Evolutionary conservation across 1,140 invertebrate genomes (phyloP).

Genomic region (Bombus waltoni): DNA sequence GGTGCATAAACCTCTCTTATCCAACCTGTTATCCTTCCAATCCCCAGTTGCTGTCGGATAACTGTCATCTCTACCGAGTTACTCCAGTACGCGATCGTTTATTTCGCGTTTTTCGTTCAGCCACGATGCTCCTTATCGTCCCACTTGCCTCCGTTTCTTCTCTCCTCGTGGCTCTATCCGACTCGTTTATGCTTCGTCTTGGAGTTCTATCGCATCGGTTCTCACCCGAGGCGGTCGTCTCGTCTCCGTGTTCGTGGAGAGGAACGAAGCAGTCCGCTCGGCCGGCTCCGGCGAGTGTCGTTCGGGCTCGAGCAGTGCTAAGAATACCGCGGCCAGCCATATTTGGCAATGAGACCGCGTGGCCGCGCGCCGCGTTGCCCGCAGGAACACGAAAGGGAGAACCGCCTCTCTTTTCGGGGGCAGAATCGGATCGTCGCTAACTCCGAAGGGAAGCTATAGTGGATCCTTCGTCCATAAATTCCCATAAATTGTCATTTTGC

Average conservation of each 20-base stretch:
- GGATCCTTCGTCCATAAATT: not conserved
- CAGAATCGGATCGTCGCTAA: not conserved
- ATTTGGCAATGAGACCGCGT: slow-evolving; percentile 71
- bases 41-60: not conserved
- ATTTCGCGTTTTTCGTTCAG: not conserved
- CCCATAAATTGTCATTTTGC: too few species aligned
- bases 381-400: slow-evolving; percentile 52
- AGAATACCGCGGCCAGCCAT: slow-evolving; percentile 69
- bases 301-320: slow-evolving; percentile 65
- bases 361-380: slow-evolving; percentile 45
- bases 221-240: not conserved
- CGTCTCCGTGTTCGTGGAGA: slow-evolving; percentile 32
- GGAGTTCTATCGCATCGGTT: slow-evolving; percentile 5
- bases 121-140: not conserved
- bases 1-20: slow-evolving; percentile 4
- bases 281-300: slow-evolving; percentile 62
- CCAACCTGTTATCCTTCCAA: slow-evolving; percentile 19
- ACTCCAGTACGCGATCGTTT: not conserved
- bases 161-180: not conserved
- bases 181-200: not conserved
- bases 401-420: slow-evolving; percentile 34
- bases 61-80: not conserved
- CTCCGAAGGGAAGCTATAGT: not conserved
- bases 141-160: not conserved
- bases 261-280: slow-evolving; percentile 56